Evolutionary conservation across 2,888 invertebrate species (phyloP).

Genomic region (Drosophila bunnanda): DNA sequence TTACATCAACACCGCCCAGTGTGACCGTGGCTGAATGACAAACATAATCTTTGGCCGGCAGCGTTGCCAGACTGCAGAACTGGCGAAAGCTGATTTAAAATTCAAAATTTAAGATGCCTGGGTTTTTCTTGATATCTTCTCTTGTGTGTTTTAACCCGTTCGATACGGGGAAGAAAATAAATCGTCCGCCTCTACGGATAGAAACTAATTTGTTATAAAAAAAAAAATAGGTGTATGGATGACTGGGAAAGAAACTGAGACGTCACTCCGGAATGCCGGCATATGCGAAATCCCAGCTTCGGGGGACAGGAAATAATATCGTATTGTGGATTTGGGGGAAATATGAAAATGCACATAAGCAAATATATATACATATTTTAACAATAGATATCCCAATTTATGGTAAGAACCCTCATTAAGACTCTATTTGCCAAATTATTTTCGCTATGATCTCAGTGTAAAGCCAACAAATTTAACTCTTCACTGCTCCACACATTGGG

Average conservation of each 20-base stretch:
- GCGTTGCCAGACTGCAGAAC: slow-evolving; percentile 5
- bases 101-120: not conserved
- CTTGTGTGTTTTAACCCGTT: not conserved
- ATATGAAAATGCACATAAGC: not conserved
- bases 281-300: not conserved
- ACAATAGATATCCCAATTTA: no score
- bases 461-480: not conserved
- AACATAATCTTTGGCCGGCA: not conserved
- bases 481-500: not conserved
- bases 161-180: not conserved
- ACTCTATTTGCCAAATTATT: not conserved
- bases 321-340: slow-evolving; percentile 9
- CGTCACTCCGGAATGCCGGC: not conserved
- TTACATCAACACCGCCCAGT: slow-evolving; percentile 20
- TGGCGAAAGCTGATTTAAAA: slow-evolving; percentile 6
- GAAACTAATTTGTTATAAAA: not conserved
- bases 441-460: not conserved
- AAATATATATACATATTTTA: no score
- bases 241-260: slow-evolving; percentile 1
- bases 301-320: not conserved
- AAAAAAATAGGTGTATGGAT: not conserved
- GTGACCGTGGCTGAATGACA: not conserved
- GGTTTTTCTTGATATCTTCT: not conserved
- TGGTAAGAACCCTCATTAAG: no score
- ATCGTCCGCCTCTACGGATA: not conserved